phyloP scores from a whole-genome alignment of 1,140 invertebrate species.

The Ooceraea biroi region DNA sequence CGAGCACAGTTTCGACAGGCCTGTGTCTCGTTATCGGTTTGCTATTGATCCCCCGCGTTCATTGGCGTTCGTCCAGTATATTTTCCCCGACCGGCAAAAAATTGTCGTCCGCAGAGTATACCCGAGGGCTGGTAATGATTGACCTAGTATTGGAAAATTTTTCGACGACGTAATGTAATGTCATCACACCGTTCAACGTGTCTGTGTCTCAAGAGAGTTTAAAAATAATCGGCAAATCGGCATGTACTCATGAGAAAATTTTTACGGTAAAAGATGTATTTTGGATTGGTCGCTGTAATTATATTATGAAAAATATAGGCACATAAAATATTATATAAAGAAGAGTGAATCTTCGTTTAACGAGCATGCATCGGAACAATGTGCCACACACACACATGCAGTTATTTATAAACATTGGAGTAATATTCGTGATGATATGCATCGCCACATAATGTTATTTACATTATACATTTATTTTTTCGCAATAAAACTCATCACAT shows the following conservation, averaged over 20 bases:
- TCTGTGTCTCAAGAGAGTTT: neutral
- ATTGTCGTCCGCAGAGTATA: neutral
- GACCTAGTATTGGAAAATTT: conserved; percentile 6
- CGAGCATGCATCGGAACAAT: neutral
- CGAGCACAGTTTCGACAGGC: neutral
- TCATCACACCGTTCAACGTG: neutral
- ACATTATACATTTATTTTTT: neutral
- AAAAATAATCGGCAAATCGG: neutral
- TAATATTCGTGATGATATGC: conserved; percentile 3
- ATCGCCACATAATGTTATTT: no score
- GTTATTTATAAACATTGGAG: neutral
- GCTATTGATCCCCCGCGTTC: conserved; percentile 37
- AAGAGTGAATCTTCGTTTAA: no score
- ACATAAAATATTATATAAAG: no score
- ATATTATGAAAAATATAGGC: no score
- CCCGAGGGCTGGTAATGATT: neutral
- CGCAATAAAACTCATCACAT: neutral
- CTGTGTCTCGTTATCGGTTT: conserved; percentile 54
- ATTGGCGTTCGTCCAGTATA: conserved; percentile 40
- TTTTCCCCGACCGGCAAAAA: neutral
- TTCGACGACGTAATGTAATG: neutral
- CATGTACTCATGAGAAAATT: no score
- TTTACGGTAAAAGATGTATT: no score
- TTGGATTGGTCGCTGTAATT: no score
- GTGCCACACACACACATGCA: no score